Base-by-base conservation (phyloP, 2,113 vertebrate species). In the Papio anubis region DNA sequence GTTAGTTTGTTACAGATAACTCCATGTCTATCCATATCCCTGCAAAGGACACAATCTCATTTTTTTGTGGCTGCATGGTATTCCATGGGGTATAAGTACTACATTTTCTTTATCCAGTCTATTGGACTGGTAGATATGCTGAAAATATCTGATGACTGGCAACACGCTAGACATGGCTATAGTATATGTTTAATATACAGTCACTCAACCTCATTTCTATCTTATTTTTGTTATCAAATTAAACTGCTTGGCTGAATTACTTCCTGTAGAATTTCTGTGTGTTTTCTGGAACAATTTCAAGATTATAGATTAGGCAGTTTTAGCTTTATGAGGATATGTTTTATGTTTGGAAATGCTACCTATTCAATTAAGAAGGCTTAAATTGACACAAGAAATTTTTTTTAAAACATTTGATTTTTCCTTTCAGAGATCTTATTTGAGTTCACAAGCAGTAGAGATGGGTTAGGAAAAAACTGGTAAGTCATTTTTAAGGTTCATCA, bases 201-300 rank as follows among this genome's bases (percentile, higher is more conserved):
- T 48, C n/a, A 97, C 40, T 52, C 79, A 86, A 52, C 6, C 40
- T 94, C 72, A 55, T 55, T 89, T 93, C 52, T 64, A n/a, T 84
- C 64, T 98, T 91, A 66, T 27, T 78, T 93, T 95, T 95, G 16
- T 82, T 88, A 50, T 92, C 70, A 73, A 82, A 50, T 92, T 75
- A 73, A 78, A 38, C 12, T 86, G 17, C 35, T 83, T 89, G 59
- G 23, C 61, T 96, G 96, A 59, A 85, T 92, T 61, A 83, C 23
- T 75, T 78, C 61, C 25, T 92, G 30, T 91, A 66, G 17, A 38
- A 89, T 81, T 96, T 97, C 66, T 86, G 18, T 91, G 73, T 73
- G 7, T 50, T 89, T 16, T 48, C 35, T 27, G 43, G 45, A 82
- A 97, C n/a, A 89, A n/a, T 80, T 94, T 93, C 70, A 92, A 95